Conservation (phyloP, 53 echinoderm and acorn worm genomes). For the Antedon mediterranea region DNA sequence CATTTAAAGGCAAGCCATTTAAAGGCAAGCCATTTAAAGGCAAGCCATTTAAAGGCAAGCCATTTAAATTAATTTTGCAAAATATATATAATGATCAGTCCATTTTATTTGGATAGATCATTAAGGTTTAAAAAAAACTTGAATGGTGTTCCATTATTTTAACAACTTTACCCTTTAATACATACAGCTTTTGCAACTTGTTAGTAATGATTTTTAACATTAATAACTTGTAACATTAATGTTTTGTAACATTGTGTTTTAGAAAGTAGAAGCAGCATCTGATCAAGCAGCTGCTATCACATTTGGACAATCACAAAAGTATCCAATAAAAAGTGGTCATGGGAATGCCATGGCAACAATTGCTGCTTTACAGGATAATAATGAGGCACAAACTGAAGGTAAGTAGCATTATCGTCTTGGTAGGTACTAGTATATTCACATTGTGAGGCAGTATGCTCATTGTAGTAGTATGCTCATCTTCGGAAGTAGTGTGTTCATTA, state of each 20-base stretch:
- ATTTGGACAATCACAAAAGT: constrained; percentile 39
- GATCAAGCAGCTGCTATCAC: constrained; percentile 75
- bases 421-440: too few species aligned
- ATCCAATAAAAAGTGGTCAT: constrained; percentile 24
- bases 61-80: too few species aligned
- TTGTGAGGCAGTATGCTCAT: too few species aligned
- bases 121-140: too few species aligned
- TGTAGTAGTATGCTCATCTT: too few species aligned
- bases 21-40: constrained; percentile 29
- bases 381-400: constrained; percentile 79
- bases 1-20: constrained; percentile 48
- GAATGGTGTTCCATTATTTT: too few species aligned
- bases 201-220: too few species aligned
- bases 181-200: too few species aligned
- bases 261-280: constrained; percentile 90
- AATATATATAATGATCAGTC: too few species aligned
- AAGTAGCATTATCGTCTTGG: not conserved
- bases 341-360: constrained; percentile 51
- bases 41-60: constrained; percentile 62
- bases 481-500: too few species aligned
- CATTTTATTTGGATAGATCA: too few species aligned
- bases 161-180: too few species aligned
- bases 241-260: not conserved
- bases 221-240: not conserved
- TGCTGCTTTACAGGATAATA: constrained; percentile 78